A percentile compares a stretch with the other conserved stretches of the same genome.
These are phyloP conservation scores for Dermatemys mawii DNA, from an alignment of 2,113 vertebrate species.

Conservation along the genomic window DNA sequence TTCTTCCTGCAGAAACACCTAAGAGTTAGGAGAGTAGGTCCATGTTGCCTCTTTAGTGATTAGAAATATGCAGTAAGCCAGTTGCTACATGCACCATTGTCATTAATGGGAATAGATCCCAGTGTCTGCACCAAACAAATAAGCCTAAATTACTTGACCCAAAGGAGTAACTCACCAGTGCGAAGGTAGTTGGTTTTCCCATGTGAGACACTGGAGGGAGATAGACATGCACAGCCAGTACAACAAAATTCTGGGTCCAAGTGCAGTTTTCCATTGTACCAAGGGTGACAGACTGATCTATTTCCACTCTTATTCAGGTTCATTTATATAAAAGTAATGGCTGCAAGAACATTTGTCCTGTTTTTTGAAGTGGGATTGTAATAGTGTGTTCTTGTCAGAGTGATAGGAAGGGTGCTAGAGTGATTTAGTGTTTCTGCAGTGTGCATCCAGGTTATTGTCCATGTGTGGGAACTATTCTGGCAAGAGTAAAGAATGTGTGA, in stretches of 20 bases:
- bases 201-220: background rate
- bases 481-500: background rate
- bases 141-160: background rate
- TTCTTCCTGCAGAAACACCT: background rate
- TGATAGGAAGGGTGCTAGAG: rapidly evolving
- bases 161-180: background rate
- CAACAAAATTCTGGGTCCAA: background rate
- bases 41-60: background rate
- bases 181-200: background rate
- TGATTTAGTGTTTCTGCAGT: background rate
- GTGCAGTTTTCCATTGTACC: background rate
- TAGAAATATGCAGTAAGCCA: background rate
- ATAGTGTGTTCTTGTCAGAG: background rate
- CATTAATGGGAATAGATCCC: background rate
- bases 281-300: rapidly evolving
- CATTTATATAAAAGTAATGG: background rate
- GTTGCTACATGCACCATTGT: background rate
- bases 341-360: background rate
- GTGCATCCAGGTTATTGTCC: background rate
- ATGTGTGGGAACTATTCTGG: background rate
- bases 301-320: background rate
- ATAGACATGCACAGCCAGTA: background rate
- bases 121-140: background rate
- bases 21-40: background rate
- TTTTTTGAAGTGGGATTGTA: rapidly evolving